phyloP scores from a whole-genome alignment of 2,888 invertebrate species.

The Drosophila monieri region DNA sequence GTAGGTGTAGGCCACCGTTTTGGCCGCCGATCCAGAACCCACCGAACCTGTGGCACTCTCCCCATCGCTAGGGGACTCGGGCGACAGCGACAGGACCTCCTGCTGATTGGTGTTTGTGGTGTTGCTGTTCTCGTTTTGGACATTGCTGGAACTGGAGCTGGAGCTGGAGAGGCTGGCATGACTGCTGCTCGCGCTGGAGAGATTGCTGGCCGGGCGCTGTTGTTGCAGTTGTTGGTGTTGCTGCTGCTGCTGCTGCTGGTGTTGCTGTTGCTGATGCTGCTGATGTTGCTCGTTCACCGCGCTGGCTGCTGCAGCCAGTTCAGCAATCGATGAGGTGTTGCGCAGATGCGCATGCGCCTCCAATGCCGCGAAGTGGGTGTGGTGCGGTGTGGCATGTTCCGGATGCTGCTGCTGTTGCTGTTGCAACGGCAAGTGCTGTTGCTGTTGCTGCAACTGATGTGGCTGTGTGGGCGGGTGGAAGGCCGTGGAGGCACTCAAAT shows the following conservation, averaged over 20 bases:
- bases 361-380: conserved; percentile 55
- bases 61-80: conserved; percentile 34
- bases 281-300: conserved; percentile 78
- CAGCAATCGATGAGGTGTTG: conserved; percentile 76
- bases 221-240: background rate
- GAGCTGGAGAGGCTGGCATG: conserved; percentile 78
- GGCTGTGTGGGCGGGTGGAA: conserved; percentile 87
- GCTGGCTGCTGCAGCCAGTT: conserved; percentile 77
- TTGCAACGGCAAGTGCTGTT: conserved; percentile 63
- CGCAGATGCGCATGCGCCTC: conserved; percentile 71
- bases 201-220: conserved; percentile 79
- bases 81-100: conserved; percentile 11
- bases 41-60: conserved; percentile 37
- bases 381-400: conserved; percentile 57
- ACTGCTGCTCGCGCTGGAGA: conserved; percentile 78
- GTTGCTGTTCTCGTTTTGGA: conserved; percentile 84
- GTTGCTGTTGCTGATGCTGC: conserved; percentile 8
- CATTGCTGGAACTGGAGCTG: conserved; percentile 56
- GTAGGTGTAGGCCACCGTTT: conserved; percentile 94
- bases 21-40: conserved; percentile 83
- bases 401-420: conserved; percentile 70
- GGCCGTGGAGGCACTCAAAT: conserved; percentile 93
- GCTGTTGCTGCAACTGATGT: conserved; percentile 80
- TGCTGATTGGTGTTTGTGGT: conserved; percentile 83
- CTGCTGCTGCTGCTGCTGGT: background rate